A percentile compares a stretch with the other conserved stretches of the same genome.
phyloP scores from a whole-genome alignment of 2,888 invertebrate genomes.

The Drosophila aldrichi region DNA sequence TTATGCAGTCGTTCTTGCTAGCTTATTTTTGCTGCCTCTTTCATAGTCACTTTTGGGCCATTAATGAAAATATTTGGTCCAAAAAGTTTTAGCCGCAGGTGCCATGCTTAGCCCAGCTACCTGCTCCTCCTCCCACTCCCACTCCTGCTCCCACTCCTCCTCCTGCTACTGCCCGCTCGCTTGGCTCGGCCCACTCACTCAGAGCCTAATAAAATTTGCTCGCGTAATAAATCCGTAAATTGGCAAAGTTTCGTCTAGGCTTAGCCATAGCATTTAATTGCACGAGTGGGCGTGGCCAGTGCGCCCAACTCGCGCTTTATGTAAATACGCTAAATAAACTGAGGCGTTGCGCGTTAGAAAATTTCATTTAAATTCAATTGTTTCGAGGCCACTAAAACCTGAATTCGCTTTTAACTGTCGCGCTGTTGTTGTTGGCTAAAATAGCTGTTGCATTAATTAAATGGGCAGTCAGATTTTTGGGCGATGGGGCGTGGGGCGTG shows the following conservation, averaged over 20 bases:
- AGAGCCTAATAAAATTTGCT: slow-evolving; percentile 65
- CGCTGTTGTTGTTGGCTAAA: slow-evolving; percentile 11
- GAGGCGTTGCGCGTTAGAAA: slow-evolving; percentile 34
- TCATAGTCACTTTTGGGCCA: slow-evolving; percentile 27
- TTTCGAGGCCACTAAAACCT: slow-evolving; percentile 51
- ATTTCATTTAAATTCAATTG: slow-evolving; percentile 75
- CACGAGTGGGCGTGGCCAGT: not conserved
- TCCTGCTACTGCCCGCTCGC: not conserved
- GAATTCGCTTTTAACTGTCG: slow-evolving; percentile 22
- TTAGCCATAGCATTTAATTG: slow-evolving; percentile 9
- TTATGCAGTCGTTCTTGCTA: not conserved
- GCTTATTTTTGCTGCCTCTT: not conserved
- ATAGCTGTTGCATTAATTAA: slow-evolving; percentile 59
- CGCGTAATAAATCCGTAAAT: slow-evolving; percentile 78
- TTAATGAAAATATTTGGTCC: slow-evolving; percentile 64
- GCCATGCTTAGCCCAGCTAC: slow-evolving; percentile 45
- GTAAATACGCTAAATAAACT: slow-evolving; percentile 70
- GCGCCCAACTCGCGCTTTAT: slow-evolving; percentile 25
- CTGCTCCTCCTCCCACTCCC: not conserved
- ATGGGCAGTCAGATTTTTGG: slow-evolving; percentile 18
- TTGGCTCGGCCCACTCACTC: slow-evolving; percentile 2
- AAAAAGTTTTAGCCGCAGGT: slow-evolving; percentile 73
- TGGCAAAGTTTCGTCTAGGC: slow-evolving; percentile 67
- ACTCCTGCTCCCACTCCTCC: not conserved
- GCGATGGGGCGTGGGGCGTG: not conserved